These are phyloP conservation scores for Tetranychus cinnabarinus DNA, from an alignment of 1,140 invertebrate species.

Conservation along the genomic window DNA sequence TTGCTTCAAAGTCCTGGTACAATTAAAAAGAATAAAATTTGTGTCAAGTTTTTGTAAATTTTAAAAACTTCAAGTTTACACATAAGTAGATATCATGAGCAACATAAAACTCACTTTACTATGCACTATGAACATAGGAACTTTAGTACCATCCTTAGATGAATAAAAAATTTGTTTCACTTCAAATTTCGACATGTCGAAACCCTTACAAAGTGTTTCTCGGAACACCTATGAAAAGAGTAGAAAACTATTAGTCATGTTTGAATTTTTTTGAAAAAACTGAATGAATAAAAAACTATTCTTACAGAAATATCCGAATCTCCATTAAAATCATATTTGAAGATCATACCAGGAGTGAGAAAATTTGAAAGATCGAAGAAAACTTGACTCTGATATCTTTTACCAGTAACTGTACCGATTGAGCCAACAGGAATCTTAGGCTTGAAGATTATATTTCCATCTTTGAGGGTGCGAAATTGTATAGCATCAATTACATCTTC, in stretches of 20 bases:
- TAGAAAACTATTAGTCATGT: conserved; percentile 2
- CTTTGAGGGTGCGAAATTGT: conserved; percentile 47
- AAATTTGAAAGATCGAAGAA: conserved; percentile 89
- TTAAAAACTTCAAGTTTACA: background rate
- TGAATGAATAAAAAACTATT: background rate
- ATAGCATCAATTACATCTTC: conserved; percentile 72
- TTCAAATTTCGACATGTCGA: conserved; percentile 52
- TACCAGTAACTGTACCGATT: conserved; percentile 54
- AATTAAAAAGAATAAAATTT: no score
- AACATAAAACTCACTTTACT: conserved; percentile 35
- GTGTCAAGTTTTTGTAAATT: background rate
- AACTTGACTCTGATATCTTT: conserved; percentile 60
- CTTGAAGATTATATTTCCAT: conserved; percentile 40
- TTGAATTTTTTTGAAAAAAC: background rate
- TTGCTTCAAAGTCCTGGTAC: conserved; percentile 27
- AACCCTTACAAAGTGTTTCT: conserved; percentile 57
- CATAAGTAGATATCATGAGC: no score
- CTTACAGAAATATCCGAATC: conserved; percentile 1
- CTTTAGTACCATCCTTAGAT: conserved; percentile 79
- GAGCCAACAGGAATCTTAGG: conserved; percentile 50
- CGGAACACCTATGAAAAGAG: conserved; percentile 37
- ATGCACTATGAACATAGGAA: conserved; percentile 91
- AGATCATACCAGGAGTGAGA: conserved; percentile 69
- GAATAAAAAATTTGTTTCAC: conserved; percentile 77
- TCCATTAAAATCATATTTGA: conserved; percentile 30